Conservation (phyloP, 2,113 vertebrate species). For the Numenius arquata region DNA sequence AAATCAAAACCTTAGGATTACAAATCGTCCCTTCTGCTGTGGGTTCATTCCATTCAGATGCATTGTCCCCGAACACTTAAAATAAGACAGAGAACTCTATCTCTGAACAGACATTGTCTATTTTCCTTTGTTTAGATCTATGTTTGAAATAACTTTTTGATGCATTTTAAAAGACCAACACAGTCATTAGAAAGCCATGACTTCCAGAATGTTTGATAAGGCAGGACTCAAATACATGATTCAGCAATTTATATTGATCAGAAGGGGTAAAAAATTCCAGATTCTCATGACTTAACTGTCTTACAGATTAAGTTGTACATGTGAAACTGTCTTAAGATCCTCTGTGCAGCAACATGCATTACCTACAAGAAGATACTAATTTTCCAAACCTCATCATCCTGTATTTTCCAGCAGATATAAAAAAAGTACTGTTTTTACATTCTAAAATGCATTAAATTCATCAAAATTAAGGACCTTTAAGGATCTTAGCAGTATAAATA, state of each 20-base stretch:
- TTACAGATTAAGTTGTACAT: background rate
- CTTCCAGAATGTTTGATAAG: background rate
- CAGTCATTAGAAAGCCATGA: background rate
- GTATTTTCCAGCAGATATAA: background rate
- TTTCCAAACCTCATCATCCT: background rate
- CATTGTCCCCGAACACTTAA: background rate
- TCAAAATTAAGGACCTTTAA: background rate
- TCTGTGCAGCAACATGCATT: background rate
- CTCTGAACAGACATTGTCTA: background rate
- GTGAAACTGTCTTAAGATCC: background rate
- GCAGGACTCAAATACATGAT: background rate
- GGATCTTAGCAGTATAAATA: background rate
- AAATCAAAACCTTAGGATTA: background rate
- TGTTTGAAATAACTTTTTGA: background rate
- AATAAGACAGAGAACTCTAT: background rate
- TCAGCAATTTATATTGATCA: background rate
- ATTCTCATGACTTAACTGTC: background rate
- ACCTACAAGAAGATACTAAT: background rate
- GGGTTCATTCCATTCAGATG: background rate
- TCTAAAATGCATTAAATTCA: background rate
- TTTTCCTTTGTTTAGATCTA: background rate
- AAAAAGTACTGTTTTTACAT: accelerated
- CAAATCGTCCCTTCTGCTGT: background rate
- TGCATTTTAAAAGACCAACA: background rate
- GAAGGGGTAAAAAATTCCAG: background rate